Evolutionary conservation across 1,140 invertebrate genomes (phyloP).

Genomic region (Eurosta solidaginis): DNA sequence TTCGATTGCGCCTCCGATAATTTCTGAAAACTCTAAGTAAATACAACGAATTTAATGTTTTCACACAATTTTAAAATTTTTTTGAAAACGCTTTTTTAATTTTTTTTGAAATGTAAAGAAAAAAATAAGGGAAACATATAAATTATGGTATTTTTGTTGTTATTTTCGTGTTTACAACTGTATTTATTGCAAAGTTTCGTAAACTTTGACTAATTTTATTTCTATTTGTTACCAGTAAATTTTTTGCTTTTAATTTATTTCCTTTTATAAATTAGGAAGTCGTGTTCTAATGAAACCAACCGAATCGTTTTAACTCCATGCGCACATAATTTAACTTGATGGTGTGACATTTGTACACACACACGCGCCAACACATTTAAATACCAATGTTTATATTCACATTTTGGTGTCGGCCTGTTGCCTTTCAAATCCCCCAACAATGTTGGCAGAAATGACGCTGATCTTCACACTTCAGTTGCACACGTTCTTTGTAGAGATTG

Average conservation of each 20-base stretch:
- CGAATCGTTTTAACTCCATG: neutral
- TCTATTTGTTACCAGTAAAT: neutral
- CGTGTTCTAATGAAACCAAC: neutral
- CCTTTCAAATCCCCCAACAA: neutral
- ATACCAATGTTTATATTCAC: neutral
- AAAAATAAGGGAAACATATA: too few species aligned
- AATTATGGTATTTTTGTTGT: too few species aligned
- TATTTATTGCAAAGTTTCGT: too few species aligned
- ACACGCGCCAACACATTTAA: neutral
- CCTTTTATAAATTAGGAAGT: neutral
- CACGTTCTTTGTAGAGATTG: neutral
- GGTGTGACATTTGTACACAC: neutral
- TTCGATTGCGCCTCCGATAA: too few species aligned
- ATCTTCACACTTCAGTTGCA: slow-evolving; percentile 14
- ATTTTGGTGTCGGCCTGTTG: neutral
- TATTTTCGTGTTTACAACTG: too few species aligned
- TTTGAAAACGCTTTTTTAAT: too few species aligned
- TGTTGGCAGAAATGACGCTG: neutral
- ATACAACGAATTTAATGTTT: too few species aligned
- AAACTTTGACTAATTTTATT: neutral
- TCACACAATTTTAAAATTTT: too few species aligned
- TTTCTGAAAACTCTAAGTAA: too few species aligned
- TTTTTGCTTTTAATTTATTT: neutral
- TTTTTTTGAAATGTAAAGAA: too few species aligned
- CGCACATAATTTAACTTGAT: neutral